phyloP scores from a whole-genome alignment of 1,140 invertebrate genomes.

The Geopemphigus sp. region DNA sequence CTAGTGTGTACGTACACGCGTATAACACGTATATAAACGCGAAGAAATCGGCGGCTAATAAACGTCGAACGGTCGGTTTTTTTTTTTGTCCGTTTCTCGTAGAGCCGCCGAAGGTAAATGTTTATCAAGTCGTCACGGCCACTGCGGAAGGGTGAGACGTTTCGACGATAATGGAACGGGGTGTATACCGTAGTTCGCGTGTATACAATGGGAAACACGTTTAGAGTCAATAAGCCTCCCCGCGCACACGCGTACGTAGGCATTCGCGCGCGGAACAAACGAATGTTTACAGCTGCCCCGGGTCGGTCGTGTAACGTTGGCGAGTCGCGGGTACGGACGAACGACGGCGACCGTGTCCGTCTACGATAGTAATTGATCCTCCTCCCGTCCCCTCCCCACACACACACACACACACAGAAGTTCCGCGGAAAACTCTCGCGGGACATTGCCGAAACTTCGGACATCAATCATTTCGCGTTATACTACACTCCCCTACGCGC shows the following conservation, averaged over 20 bases:
- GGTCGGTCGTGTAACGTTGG: no score
- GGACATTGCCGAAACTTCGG: background rate
- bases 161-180: conserved; percentile 10
- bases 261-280: no score
- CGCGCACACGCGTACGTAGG: background rate
- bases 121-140: background rate
- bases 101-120: conserved; percentile 3
- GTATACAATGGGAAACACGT: conserved; percentile 11
- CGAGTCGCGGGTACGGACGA: background rate
- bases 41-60: conserved; percentile 22
- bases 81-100: background rate
- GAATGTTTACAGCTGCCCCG: conserved; percentile 17
- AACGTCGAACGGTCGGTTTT: conserved; percentile 2
- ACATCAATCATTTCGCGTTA: background rate
- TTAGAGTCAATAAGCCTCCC: conserved; percentile 17
- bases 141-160: conserved; percentile 6
- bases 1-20: background rate
- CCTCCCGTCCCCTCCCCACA: background rate
- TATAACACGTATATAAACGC: background rate
- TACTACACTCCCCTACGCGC: no score
- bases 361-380: no score
- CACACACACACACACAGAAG: no score
- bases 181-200: background rate
- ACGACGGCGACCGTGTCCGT: no score
- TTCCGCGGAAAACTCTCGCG: no score